A percentile compares a stretch with the other conserved stretches of the same genome.
phyloP scores from a whole-genome alignment of 1,140 invertebrate genomes.

The Agraylea sexmaculata region DNA sequence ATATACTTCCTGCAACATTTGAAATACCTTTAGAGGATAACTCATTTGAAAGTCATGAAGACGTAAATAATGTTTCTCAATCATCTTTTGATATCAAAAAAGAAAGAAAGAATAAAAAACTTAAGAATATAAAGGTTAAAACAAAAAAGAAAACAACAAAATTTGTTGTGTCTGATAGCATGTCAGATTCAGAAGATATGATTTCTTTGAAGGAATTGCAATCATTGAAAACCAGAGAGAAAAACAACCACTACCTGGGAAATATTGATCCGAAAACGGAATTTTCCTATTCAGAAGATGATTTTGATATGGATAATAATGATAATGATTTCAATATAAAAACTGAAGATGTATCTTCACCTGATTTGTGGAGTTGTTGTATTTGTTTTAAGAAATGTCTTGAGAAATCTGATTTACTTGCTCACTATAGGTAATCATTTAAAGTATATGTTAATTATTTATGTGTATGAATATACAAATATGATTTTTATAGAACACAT shows the following conservation, averaged over 20 bases:
- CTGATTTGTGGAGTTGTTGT: conserved; percentile 26
- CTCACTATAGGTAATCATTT: conserved; percentile 32
- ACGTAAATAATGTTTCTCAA: conserved; percentile 1
- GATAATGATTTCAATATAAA: background rate
- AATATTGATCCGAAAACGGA: conserved; percentile 5
- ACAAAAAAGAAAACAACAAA: conserved; percentile 11
- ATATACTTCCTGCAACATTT: too few relatives aligned
- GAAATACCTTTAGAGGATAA: conserved; percentile 5
- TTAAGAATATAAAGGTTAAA: conserved; percentile 12
- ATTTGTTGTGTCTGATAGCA: conserved; percentile 1
- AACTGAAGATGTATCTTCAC: background rate
- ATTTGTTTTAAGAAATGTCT: conserved; percentile 30
- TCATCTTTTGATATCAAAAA: conserved; percentile 12
- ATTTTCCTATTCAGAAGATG: background rate
- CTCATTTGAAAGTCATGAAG: background rate
- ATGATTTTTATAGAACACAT: background rate
- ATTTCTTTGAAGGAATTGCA: conserved; percentile 13
- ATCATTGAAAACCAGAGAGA: background rate
- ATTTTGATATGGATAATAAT: background rate
- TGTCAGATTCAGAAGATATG: conserved; percentile 11
- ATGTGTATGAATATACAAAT: background rate
- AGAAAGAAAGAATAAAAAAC: conserved; percentile 28
- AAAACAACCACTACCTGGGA: background rate
- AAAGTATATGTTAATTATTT: conserved; percentile 5
- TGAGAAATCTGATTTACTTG: conserved; percentile 24